Base-by-base conservation (phyloP, 2,888 invertebrate species). In the Mesoligia furuncula region DNA sequence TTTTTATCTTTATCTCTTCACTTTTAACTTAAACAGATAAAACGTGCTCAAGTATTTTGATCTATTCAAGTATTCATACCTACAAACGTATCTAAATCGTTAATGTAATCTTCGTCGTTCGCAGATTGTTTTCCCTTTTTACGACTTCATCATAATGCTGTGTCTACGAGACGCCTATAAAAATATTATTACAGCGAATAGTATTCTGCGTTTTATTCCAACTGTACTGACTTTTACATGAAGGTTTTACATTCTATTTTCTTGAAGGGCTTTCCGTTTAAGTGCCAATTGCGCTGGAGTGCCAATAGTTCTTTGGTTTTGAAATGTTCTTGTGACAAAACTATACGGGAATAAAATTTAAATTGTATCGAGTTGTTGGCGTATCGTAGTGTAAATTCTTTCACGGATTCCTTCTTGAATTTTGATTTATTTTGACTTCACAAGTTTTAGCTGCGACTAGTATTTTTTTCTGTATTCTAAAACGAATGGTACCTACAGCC, bases 41-140 rank as follows among this genome's bases (percentile, higher is more conserved):
- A 61, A 68, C 72, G 51, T 48, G 61, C 20, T 77, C 36, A 61
- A 67, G n/a, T 75, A 67, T 80, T 76, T 73, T 80, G 81, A 73
- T 77, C 39, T 65, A 45, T 75, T 85, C 65, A 67, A 84, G 39
- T 84, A 84, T 87, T 84, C 65, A 77, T 80, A 45, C 48, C 64
- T 64, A 69, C 66, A 79, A 84, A 86, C 72, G 81, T 75, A 80
- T 61, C 67, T 77, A 71, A 84, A 84, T 77, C 68, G 77, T 78
- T 84, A 89, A 89, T 87, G 78, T 89, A 81, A 77, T 83, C 81
- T 78, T 31, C 67, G 81, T 81, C 80, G 77, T 89, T 86, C 62
- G 80, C 89, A 85, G 88, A 89, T 87, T 88, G 87, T 88, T 88
- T 88, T 81, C 77, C 11, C 69, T 89, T 89, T 89, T 87, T 87